Evolutionary conservation across 2,113 vertebrate species (phyloP), one percentile per base, ranked within the genome.

Genomic region (Thomomys bottae): DNA sequence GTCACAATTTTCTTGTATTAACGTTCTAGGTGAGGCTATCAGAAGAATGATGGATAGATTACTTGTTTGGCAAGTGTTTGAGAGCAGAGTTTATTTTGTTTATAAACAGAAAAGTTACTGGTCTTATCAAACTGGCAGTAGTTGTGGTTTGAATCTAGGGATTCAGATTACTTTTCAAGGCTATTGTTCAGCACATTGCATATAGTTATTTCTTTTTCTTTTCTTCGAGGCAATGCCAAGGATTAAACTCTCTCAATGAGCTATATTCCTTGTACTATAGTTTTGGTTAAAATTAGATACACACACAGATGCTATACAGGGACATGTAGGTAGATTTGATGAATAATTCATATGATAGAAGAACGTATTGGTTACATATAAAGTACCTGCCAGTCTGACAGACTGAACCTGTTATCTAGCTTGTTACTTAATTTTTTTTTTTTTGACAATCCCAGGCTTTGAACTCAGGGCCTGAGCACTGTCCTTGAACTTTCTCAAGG

Each of bases 71-170:
- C 23, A 84, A 54, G 5, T 88, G 23, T 88, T 67, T 76, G n/a
- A 38, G 9, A 10, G 7, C 92, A 72, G 30, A 57, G 20, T 57
- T 63, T 42, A 8, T 88, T 63, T 93, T 87, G 59, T 77, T 89
- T 88, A 54, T 79, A 76, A 83, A 73, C 8, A 71, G 45, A 67
- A 14, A 64, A 23, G 54, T 77, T 87, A 28, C 14, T 34, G 36
- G 32, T 28, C 57, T 80, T 7, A 15, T 30, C 18, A 18, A 18
- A 54, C 57, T 14, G 64, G 76, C 64, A 82, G 32, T 66, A 71
- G 12, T 67, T 76, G 75, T 91, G 76, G 68, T 59, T 64, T 89
- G 63, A 87, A 42, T 81, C 45, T 84, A 91, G n/a, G 40, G 59
- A 40, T 78, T 36, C 45, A 36, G 30, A 2, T 30, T 20, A 20